Evolutionary conservation across 2,113 vertebrate species (phyloP), one percentile per base, ranked within the genome.

Genomic region (Nyctibius bracteatus): DNA sequence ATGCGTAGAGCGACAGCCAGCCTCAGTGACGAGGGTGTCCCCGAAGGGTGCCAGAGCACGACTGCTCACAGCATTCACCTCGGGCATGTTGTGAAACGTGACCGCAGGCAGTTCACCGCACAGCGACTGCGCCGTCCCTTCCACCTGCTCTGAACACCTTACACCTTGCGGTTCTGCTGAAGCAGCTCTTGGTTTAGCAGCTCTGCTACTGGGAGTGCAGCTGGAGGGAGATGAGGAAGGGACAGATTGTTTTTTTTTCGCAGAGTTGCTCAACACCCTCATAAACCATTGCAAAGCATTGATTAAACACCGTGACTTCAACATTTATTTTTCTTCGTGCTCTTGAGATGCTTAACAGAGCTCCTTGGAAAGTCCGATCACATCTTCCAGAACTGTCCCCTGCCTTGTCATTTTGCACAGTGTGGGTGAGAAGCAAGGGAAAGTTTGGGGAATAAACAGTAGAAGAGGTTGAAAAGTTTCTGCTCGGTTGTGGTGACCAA

Each of bases 51-150:
- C 39, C 0, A 1, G 72, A 33, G 7, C 25, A 3, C 17, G 35
- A 35, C 41, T 1, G 5, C 58, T 43, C 1, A 0, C 27, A 20
- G 77, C 3, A 1, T 84, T 35, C 2, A 2, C 19, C 44, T 47
- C 8, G 30, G 10, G 2, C 7, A 23, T 20, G n/a, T 67, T 89
- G 71, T 79, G 85, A 79, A 79, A 91, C 0, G 12, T 39, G 54
- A 44, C 67, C 2, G 0, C 10, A 10, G 59, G 28, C 62, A 14
- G 41, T 24, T 63, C 27, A 49, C 57, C 2, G 2, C 12, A 4
- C 37, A 33, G 37, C 0, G 3, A 27, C 43, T 25, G 28, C 2
- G 2, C 33, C 1, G 2, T 31, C 70, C 43, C 49, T 58, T 58
- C 43, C 28, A 44, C 52, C n/a, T 17, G 46, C 58, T 72, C 23